These are phyloP conservation scores for Pseudocheirus occidentalis DNA, from an alignment of 2,797 vertebrate species.

Conservation along the genomic window DNA sequence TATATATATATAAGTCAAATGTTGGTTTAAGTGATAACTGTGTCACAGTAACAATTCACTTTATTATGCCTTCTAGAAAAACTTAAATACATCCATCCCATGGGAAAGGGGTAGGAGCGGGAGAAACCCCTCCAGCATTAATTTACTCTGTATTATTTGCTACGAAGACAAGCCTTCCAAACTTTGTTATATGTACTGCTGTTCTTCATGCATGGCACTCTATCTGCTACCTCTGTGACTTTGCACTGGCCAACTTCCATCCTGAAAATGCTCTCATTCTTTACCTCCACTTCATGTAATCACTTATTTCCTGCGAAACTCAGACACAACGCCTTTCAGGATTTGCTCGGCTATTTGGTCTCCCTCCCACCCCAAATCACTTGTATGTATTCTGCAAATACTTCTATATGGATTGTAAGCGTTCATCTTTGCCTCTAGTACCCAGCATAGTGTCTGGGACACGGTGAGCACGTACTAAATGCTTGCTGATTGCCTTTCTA, in stretches of 20 bases:
- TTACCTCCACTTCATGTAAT: neutral
- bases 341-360: neutral
- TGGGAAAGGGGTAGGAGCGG: neutral
- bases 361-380: neutral
- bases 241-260: neutral
- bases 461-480: neutral
- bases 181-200: neutral
- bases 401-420: neutral
- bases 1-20: neutral
- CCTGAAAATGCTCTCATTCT: neutral
- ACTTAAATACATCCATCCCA: neutral
- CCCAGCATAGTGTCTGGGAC: neutral
- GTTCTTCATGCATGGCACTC: neutral
- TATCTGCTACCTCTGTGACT: neutral
- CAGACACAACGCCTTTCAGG: neutral
- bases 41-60: neutral
- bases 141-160: neutral
- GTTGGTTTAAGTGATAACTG: neutral
- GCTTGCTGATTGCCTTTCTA: neutral
- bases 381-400: neutral
- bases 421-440: neutral
- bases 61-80: neutral
- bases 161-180: neutral
- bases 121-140: neutral
- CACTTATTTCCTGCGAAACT: neutral